Evolutionary conservation across 2,888 invertebrate species (phyloP), one percentile per base, ranked within the genome.

Genomic region (Resseliella maxima): DNA sequence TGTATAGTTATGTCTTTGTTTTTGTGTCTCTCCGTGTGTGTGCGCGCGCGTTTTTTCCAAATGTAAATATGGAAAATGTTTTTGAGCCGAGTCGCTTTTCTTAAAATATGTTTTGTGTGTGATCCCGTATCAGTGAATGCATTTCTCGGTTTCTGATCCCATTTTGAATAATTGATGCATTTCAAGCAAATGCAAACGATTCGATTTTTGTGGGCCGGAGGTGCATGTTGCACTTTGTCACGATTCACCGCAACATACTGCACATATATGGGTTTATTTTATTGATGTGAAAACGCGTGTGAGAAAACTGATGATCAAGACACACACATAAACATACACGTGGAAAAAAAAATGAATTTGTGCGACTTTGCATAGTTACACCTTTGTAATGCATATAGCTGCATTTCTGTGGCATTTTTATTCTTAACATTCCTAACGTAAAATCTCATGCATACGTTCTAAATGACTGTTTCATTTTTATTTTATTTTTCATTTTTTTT

Each of bases 91-190:
- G 6, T n/a, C n/a, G n/a, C n/a, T 31, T 72, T 72, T 72, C 35
- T 72, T 35, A 0, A 15, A 72, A 72, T 72, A 72, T 27, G n/a
- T 72, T 72, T 72, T 31, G 24, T 59, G 24, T 18, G 72, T 31
- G 31, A 6, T 12, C 72, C 24, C 12, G 31, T 35, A 72, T 59
- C 59, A 59, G 6, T 3, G 41, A n/a, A 59, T 10, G 24, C 59
- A 24, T 59, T n/a, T 24, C 24, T 18, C 72, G 12, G 3, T 35
- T 35, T 8, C n/a, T 31, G 72, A 72, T 72, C 72, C n/a, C 31
- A 72, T 72, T 72, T 72, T 72, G 72, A 72, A 72, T 72, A 72
- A 72, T 72, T 72, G 35, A 72, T 72, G 72, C 72, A 72, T 72
- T 72, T 35, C 31, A 31, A 10, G 72, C 18, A 72, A 72, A 72